Base-by-base conservation (phyloP, 2,797 vertebrate species). In the Cyclura pinguis region DNA sequence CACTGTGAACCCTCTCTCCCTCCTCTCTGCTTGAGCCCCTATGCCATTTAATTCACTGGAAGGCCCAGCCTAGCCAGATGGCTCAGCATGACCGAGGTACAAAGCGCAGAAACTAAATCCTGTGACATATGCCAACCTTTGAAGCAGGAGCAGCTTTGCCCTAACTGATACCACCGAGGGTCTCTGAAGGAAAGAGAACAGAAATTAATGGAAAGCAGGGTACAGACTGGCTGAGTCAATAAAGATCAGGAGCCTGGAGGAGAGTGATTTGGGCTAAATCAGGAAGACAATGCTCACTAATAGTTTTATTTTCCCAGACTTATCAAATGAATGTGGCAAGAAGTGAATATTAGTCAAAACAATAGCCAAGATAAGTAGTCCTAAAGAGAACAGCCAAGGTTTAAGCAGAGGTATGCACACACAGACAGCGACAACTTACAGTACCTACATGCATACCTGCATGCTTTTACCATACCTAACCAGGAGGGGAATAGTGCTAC, bases 71-170 rank as follows among this genome's bases (percentile, higher is more conserved):
- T 22, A 80, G 29, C 6, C 3, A 7, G 50, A 35, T 32, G 76
- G 72, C 78, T 84, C 57, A 73, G 88, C 18, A 9, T 16, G 27
- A 12, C 22, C 6, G 27, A 22, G 29, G 1, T 0, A 27, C 35
- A 69, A 82, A 81, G 59, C 20, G 6, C n/a, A 27, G 18, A 22
- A 29, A 64, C 16, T 2, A 13, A 57, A 16, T 27, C 67, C 24
- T 22, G n/a, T 14, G 52, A 80, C 12, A 50, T 42, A 4, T 62
- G 52, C 77, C 57, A 24, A 27, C 0, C 47, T 50, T 0, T 0
- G 13, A 64, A 74, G 29, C 0, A 55, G 80, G 1, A 80, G 42
- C 20, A 87, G 55, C 0, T 81, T 47, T 50, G 29, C 10, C 81
- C 47, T 64, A 69, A 0, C 18, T 52, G 80, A 52, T 78, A 83